A percentile compares a stretch with the other conserved stretches of the same genome.
phyloP scores from a whole-genome alignment of 2,888 invertebrate genomes.

The Vanessa cardui region DNA sequence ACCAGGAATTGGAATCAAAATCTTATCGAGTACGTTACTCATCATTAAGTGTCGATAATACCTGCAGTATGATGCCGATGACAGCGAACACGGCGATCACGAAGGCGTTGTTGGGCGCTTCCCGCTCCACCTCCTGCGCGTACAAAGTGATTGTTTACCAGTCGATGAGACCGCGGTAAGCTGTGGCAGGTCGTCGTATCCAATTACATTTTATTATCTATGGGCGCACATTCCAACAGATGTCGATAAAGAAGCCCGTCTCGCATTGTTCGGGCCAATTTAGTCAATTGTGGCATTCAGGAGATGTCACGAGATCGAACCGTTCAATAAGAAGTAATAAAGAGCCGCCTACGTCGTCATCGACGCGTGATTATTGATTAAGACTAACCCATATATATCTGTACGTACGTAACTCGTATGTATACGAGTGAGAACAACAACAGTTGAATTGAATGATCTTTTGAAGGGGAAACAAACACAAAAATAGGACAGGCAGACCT shows the following conservation, averaged over 20 bases:
- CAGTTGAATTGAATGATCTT: too few species aligned
- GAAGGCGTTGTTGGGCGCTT: conserved; percentile 75
- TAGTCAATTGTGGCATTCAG: conserved; percentile 28
- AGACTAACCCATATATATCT: neutral
- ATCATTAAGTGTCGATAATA: too few species aligned
- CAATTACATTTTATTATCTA: too few species aligned
- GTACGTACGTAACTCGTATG: too few species aligned
- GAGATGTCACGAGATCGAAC: conserved; percentile 20
- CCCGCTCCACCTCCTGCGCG: conserved; percentile 72
- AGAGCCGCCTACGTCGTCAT: neutral
- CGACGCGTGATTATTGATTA: neutral
- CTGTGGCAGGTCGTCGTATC: too few species aligned
- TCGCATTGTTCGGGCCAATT: conserved; percentile 26
- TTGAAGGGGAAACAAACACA: too few species aligned
- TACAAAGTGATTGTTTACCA: too few species aligned
- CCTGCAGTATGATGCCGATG: conserved; percentile 67
- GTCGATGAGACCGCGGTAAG: too few species aligned
- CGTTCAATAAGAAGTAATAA: conserved; percentile 19
- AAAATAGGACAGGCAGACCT: conserved; percentile 52
- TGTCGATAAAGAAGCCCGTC: conserved; percentile 13
- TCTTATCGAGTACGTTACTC: too few species aligned
- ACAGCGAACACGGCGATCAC: conserved; percentile 67
- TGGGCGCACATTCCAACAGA: neutral
- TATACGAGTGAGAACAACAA: too few species aligned
- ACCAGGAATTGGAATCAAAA: too few species aligned